A percentile compares a stretch with the other conserved stretches of the same genome.
Conservation (phyloP, 2,113 vertebrate genomes). For the Pangasianodon hypophthalmus region DNA sequence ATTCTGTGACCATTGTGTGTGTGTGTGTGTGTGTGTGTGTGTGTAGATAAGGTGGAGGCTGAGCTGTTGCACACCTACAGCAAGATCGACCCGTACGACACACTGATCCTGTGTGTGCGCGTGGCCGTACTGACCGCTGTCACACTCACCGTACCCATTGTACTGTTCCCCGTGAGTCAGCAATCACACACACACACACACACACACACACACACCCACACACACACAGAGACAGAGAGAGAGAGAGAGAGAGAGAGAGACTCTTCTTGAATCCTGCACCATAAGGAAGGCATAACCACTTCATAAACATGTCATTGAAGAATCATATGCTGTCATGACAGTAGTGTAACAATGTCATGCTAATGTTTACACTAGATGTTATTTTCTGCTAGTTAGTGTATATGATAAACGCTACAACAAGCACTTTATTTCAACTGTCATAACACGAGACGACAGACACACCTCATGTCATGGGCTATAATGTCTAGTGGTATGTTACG, state of each 20-base stretch:
- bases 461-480: no score
- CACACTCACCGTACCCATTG: slow-evolving; percentile 95
- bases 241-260: background rate
- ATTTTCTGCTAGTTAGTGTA: no score
- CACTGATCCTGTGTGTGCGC: slow-evolving; percentile 91
- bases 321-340: background rate
- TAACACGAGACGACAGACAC: no score
- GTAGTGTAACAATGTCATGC: no score
- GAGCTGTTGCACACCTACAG: slow-evolving; percentile 97
- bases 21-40: slow-evolving; percentile 16
- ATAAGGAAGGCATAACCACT: background rate
- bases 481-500: no score
- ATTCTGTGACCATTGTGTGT: slow-evolving; percentile 23
- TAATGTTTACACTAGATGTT: no score
- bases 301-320: background rate
- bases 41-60: slow-evolving; percentile 84
- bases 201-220: slow-evolving; percentile 6
- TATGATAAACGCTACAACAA: no score
- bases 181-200: slow-evolving; percentile 15
- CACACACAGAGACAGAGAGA: background rate
- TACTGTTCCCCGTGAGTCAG: slow-evolving; percentile 91
- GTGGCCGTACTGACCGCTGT: slow-evolving; percentile 94
- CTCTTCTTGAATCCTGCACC: background rate
- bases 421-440: no score
- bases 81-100: slow-evolving; percentile 87